Conservation (phyloP, 1,140 invertebrate genomes). For the Lepidurus apus region DNA sequence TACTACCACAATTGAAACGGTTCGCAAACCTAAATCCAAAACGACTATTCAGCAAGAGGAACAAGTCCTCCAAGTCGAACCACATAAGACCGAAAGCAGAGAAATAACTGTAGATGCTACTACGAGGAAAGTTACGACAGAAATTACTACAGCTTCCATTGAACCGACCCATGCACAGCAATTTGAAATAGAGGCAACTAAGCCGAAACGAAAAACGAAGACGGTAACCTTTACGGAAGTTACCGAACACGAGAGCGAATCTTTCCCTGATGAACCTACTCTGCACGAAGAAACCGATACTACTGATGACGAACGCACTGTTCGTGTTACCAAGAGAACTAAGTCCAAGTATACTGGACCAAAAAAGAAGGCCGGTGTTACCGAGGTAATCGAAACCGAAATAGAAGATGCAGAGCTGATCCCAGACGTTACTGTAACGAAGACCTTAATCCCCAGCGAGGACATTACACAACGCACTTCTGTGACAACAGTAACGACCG, state of each 20-base stretch:
- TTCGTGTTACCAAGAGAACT: not conserved
- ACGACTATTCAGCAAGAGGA: not conserved
- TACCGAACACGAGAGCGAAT: not conserved
- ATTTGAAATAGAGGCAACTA: conserved; percentile 5
- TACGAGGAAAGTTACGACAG: not conserved
- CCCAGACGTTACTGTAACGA: not conserved
- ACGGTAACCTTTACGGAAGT: not conserved
- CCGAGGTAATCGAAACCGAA: not conserved
- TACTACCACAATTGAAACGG: not conserved
- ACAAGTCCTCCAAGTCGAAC: no score
- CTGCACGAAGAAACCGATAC: not conserved
- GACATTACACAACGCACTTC: not conserved
- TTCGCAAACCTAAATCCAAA: not conserved
- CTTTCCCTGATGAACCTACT: not conserved
- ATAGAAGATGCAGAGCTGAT: conserved; percentile 48
- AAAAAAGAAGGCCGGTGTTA: not conserved
- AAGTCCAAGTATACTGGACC: not conserved
- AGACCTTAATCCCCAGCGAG: not conserved
- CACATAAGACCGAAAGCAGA: not conserved
- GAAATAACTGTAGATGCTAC: not conserved
- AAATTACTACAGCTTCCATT: not conserved
- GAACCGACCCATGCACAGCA: conserved; percentile 20
- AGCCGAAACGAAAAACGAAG: not conserved
- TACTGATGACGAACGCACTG: not conserved
- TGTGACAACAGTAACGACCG: not conserved